phyloP scores from a whole-genome alignment of 1,140 invertebrate species.

The Leguminivora glycinivorella region DNA sequence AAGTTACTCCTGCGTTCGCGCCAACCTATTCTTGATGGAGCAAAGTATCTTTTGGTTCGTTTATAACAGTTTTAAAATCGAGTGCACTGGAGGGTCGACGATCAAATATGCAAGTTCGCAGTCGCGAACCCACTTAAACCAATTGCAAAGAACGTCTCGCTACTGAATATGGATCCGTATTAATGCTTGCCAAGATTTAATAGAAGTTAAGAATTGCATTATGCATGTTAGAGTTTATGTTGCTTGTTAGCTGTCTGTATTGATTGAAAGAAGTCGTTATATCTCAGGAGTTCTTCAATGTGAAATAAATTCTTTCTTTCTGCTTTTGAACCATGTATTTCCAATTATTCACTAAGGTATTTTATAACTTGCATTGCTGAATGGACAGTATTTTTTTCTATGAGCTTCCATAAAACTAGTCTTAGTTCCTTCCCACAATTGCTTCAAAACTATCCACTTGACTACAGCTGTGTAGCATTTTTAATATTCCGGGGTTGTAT shows the following conservation, averaged over 20 bases:
- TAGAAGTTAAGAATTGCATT: conserved; percentile 4
- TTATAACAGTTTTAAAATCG: background rate
- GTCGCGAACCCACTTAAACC: conserved; percentile 41
- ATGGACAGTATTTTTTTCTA: too few relatives aligned
- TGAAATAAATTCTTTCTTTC: too few relatives aligned
- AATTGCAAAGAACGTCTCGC: conserved; percentile 37
- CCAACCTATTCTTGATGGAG: background rate
- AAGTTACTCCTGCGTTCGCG: background rate
- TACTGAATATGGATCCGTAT: background rate
- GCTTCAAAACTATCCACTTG: too few relatives aligned
- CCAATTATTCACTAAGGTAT: too few relatives aligned
- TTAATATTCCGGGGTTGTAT: background rate
- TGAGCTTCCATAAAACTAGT: too few relatives aligned
- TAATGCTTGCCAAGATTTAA: conserved; percentile 10
- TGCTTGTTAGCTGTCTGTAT: conserved; percentile 9
- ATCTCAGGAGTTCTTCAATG: background rate
- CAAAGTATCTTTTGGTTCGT: background rate
- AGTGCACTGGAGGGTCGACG: conserved; percentile 26
- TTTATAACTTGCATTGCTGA: too few relatives aligned
- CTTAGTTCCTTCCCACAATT: too few relatives aligned
- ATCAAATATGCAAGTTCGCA: conserved; percentile 43
- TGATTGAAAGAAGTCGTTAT: background rate
- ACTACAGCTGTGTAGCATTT: background rate
- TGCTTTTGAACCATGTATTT: background rate
- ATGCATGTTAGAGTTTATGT: background rate